Percentiles rank a stretch among this genome's conserved stretches.
These are phyloP conservation scores for Anthoscopus minutus DNA, from an alignment of 2,113 vertebrate species.

Conservation along the genomic window DNA sequence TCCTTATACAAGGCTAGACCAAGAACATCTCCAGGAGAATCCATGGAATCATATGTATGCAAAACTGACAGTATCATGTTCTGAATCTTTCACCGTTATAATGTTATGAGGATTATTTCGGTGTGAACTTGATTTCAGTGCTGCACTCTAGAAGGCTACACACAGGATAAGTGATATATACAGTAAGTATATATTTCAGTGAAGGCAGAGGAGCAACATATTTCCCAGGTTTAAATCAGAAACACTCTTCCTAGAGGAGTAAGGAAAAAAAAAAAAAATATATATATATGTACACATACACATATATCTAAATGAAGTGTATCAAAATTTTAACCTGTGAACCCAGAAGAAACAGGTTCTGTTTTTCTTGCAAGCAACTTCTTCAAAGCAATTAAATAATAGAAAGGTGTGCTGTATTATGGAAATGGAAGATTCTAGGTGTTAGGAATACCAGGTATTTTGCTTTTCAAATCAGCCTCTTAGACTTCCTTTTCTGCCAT, in stretches of 20 bases:
- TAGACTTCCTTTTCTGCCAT: background rate
- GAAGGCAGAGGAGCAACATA: background rate
- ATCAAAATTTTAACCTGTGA: background rate
- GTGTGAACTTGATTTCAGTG: slow-evolving; percentile 11
- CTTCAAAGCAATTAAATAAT: background rate
- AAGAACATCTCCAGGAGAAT: background rate
- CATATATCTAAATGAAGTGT: background rate
- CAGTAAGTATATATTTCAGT: background rate
- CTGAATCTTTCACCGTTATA: background rate
- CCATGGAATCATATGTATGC: background rate
- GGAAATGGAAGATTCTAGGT: background rate
- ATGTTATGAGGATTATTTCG: background rate
- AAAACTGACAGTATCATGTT: background rate
- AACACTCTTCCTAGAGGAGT: background rate
- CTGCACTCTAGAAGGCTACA: background rate
- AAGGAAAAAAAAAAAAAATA: background rate
- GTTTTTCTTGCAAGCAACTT: background rate
- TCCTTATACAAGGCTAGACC: background rate
- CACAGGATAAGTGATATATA: background rate
- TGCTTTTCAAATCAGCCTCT: background rate
- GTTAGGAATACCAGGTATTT: background rate
- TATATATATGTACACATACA: background rate
- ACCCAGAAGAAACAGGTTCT: background rate
- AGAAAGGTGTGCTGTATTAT: background rate
- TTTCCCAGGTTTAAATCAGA: background rate